Base-by-base conservation (phyloP, 1,140 invertebrate genomes). In the Medauroidea extradentata region DNA sequence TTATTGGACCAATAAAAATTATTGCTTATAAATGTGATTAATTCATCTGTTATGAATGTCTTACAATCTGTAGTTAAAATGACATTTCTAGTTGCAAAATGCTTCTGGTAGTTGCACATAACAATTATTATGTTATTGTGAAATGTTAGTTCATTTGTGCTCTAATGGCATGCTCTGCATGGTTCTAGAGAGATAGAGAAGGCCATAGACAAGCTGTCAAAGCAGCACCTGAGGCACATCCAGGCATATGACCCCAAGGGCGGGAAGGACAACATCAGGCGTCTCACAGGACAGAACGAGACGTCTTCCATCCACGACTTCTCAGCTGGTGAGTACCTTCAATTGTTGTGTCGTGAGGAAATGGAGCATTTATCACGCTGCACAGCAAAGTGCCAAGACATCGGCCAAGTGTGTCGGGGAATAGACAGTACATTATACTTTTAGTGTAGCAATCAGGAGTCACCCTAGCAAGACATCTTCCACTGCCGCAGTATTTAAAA, bases 281-380 rank as follows among this genome's bases (percentile, higher is more conserved):
- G 92, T 52, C 73, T 95, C n/a, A 93, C 90, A n/a, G 92, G 93
- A 21, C 83, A 80, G 65, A 89, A 89, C 70, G 91, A 94, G 72
- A 94, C 92, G 1, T 87, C 91, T 42, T 89, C 84, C 23, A 93
- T 93, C 69, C 85, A 93, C 66, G 88, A 94, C 67, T 95, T 94
- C 72, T 88, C 85, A 70, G 83, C 77, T 63, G 85, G 82, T 77
- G 65, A 69, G 59, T 2, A 18, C 3, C 3, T 7, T 18, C n/a
- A 7, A 44, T 9, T 1, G 0, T n/a, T 14, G 18, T 19, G 23
- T 11, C n/a, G 16, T 39, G 2, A 2, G 11, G n/a, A n/a, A n/a
- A n/a, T 8, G 21, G 23, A 2, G 1, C 9, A 9, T 39, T 39
- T 9, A 9, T 9, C n/a, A n/a, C n/a, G n/a, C n/a, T n/a, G n/a